These are phyloP conservation scores for Urocitellus parryii DNA, from an alignment of 2,113 vertebrate genomes.

Conservation along the genomic window DNA sequence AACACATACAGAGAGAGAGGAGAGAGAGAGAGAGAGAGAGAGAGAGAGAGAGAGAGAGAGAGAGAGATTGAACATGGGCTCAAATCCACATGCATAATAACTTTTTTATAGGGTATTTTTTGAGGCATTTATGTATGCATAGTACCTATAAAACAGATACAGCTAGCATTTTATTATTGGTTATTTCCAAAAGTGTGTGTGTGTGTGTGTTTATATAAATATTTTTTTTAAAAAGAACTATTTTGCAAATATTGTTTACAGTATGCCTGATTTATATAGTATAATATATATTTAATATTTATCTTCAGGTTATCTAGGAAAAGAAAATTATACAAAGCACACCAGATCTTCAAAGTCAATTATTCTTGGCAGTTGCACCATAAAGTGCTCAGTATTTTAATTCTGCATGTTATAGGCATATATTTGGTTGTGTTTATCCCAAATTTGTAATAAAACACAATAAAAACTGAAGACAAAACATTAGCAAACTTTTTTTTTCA, in stretches of 20 bases:
- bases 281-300: background rate
- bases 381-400: conserved; percentile 5
- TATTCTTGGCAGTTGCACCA: background rate
- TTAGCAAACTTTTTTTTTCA: background rate
- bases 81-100: background rate
- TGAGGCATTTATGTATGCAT: background rate
- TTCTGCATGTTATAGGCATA: background rate
- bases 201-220: background rate
- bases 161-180: background rate
- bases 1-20: background rate
- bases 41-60: background rate
- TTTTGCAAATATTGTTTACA: background rate
- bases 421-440: background rate
- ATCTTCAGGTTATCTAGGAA: background rate
- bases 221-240: background rate
- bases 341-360: background rate
- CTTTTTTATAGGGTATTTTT: background rate
- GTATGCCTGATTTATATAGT: background rate
- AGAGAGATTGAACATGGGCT: background rate
- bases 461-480: background rate
- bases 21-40: background rate
- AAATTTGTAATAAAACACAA: conserved; percentile 38
- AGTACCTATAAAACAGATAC: background rate
- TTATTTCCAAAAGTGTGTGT: background rate
- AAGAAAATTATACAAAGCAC: background rate